phyloP scores from a whole-genome alignment of 1,140 invertebrate genomes.

The Brachionus plicatilis region DNA sequence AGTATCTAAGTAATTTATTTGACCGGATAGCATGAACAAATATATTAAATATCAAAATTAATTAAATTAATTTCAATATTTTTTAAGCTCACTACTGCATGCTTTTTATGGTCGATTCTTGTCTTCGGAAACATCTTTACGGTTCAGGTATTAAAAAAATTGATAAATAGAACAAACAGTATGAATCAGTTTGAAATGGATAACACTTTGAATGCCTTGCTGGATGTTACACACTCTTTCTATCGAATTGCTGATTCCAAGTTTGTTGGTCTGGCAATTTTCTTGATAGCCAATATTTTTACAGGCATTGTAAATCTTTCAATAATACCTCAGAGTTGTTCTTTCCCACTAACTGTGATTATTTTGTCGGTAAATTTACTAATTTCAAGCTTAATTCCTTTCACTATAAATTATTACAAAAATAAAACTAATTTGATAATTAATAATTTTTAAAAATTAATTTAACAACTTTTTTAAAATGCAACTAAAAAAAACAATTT shows the following conservation, averaged over 20 bases:
- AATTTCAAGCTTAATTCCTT: neutral
- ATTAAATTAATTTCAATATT: neutral
- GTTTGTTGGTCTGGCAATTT: constrained; percentile 70
- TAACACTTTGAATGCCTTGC: neutral
- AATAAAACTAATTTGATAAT: too few species aligned
- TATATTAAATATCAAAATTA: neutral
- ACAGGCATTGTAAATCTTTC: constrained; percentile 69
- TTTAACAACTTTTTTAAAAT: too few species aligned
- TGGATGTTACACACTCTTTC: neutral
- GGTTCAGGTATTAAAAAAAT: neutral
- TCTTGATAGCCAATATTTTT: constrained; percentile 69
- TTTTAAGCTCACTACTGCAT: neutral
- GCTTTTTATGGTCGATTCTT: constrained; percentile 11
- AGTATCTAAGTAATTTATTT: too few species aligned
- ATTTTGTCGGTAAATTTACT: neutral
- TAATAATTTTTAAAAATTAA: too few species aligned
- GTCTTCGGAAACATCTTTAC: constrained; percentile 45
- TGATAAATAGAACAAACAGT: neutral
- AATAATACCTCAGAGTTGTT: neutral
- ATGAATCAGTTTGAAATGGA: neutral
- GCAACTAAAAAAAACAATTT: too few species aligned
- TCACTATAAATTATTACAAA: neutral
- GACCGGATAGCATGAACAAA: neutral
- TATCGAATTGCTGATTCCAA: neutral
- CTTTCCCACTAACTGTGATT: neutral